Percentiles rank a stretch among this genome's conserved stretches.
These are phyloP conservation scores for Mesorhabditis spiculigera DNA, from an alignment of 2,888 invertebrate genomes.

Conservation along the genomic window DNA sequence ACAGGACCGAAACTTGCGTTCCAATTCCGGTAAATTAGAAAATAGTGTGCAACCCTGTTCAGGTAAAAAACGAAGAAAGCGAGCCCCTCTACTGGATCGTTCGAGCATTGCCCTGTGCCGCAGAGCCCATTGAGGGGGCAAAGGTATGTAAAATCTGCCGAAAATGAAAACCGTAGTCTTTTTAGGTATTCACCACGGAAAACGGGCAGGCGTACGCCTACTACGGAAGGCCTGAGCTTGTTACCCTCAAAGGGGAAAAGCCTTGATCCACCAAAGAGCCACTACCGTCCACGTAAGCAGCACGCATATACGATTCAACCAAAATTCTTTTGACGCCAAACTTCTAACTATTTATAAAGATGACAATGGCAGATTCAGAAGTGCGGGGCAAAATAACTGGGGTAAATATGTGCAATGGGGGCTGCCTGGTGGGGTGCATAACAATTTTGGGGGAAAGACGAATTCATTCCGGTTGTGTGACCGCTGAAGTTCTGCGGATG, in stretches of 20 bases:
- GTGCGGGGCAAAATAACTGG: no score
- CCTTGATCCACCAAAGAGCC: neutral
- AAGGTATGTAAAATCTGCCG: neutral
- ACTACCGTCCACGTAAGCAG: no score
- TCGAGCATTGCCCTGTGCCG: neutral
- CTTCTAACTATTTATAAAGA: no score
- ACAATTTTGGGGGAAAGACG: no score
- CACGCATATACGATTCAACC: no score
- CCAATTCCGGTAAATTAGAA: constrained; percentile 4
- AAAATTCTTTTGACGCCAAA: no score
- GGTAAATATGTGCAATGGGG: no score
- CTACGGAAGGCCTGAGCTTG: neutral
- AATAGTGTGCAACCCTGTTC: neutral
- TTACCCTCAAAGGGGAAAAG: neutral
- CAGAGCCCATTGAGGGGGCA: neutral
- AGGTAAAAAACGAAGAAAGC: neutral
- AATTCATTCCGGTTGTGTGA: no score
- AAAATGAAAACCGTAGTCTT: no score
- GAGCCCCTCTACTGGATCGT: constrained; percentile 3
- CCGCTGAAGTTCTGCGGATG: no score
- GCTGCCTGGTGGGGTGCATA: no score
- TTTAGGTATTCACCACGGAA: neutral
- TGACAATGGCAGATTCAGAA: no score
- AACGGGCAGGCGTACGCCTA: neutral
- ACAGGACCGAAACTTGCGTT: neutral